These are phyloP conservation scores for Cichlasoma orientale DNA, from an alignment of 2,797 vertebrate genomes.

Conservation along the genomic window DNA sequence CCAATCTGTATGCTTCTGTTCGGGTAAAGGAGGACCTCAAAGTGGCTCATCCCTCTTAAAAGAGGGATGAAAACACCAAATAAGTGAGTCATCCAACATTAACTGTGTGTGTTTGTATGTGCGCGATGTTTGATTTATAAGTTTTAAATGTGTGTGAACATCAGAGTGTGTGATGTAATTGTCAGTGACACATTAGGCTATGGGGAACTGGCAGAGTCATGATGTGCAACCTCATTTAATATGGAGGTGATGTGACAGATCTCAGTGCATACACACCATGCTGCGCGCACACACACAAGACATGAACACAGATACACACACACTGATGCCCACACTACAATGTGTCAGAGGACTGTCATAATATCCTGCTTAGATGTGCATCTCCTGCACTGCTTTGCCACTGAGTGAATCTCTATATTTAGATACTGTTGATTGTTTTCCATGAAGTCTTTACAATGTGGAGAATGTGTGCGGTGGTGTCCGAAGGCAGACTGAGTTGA, in stretches of 20 bases:
- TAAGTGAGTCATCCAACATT: conserved; percentile 22
- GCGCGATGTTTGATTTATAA: background rate
- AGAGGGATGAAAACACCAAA: conserved; percentile 17
- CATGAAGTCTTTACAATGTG: background rate
- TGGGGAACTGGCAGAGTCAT: conserved; percentile 70
- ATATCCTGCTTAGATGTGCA: conserved; percentile 67
- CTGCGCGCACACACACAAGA: background rate
- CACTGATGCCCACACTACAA: conserved; percentile 15
- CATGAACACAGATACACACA: conserved; percentile 17
- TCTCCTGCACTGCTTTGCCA: conserved; percentile 48
- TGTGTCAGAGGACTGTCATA: conserved; percentile 62
- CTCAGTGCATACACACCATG: conserved; percentile 32
- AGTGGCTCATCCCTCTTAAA: conserved; percentile 38
- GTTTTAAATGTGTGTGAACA: background rate
- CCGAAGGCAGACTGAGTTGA: background rate
- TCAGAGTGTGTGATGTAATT: conserved; percentile 55
- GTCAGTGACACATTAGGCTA: conserved; percentile 65
- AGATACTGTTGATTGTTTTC: conserved; percentile 47
- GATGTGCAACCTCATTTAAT: conserved; percentile 66
- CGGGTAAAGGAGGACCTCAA: conserved; percentile 10
- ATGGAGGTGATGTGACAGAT: conserved; percentile 71
- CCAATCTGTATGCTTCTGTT: background rate
- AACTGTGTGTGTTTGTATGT: background rate
- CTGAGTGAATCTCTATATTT: conserved; percentile 54
- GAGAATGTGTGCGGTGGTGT: background rate